Percentiles rank a stretch among this genome's conserved stretches.
phyloP scores from a whole-genome alignment of 2,888 invertebrate species.

The Tholera decimalis region DNA sequence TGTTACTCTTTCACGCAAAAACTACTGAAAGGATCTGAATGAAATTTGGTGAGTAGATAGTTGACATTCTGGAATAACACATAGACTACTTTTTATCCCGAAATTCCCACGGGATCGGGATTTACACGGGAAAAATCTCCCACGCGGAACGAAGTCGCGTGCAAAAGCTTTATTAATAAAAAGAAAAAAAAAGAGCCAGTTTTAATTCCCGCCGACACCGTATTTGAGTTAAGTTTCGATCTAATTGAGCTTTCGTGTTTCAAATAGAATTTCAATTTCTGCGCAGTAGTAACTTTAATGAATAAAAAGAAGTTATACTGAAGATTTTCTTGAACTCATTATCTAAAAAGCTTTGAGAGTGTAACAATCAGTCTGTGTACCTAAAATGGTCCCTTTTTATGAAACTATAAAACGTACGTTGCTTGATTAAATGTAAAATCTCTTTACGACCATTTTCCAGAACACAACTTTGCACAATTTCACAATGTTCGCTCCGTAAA shows the following conservation, averaged over 20 bases:
- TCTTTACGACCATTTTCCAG: conserved; percentile 10
- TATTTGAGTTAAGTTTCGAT: no score
- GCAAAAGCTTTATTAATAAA: no score
- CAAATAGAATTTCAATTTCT: neutral
- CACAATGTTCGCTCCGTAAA: conserved; percentile 22
- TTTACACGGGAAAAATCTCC: no score
- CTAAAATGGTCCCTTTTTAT: conserved; percentile 24
- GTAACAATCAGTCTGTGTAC: conserved; percentile 35
- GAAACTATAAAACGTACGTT: conserved; percentile 36
- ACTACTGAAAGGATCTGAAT: no score
- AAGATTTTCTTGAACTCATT: neutral
- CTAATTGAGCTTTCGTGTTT: neutral
- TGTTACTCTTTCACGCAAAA: no score
- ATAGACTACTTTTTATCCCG: no score
- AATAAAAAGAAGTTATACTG: neutral
- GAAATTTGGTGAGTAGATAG: no score
- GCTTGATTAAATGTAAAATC: conserved; percentile 51
- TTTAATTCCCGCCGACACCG: no score
- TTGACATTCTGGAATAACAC: no score
- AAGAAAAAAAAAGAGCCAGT: no score
- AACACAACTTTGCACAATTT: neutral
- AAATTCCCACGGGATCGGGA: no score
- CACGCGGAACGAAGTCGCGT: no score
- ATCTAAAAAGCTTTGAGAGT: conserved; percentile 15
- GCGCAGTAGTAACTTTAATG: neutral